Conservation (phyloP, 1,140 invertebrate genomes). For the Drosophila nasuta region DNA sequence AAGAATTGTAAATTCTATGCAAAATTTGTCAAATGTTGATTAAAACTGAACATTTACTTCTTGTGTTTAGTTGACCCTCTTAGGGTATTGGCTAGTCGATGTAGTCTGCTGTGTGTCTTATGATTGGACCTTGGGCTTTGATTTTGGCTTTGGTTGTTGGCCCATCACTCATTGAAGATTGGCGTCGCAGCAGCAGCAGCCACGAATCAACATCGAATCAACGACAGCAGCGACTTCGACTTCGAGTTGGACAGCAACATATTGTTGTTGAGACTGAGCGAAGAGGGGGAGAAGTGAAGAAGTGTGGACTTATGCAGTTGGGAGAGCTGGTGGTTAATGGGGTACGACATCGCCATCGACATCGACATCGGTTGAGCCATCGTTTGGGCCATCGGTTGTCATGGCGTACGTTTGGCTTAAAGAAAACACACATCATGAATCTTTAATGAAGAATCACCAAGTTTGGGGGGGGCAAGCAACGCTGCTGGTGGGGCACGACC, state of each 20-base stretch:
- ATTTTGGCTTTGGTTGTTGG: constrained; percentile 53
- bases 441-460: constrained; percentile 82
- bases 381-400: constrained; percentile 34
- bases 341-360: constrained; percentile 11
- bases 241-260: constrained; percentile 17
- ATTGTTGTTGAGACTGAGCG: background rate
- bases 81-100: constrained; percentile 2
- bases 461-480: constrained; percentile 38
- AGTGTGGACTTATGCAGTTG: constrained; percentile 35
- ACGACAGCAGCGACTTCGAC: constrained; percentile 22
- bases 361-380: constrained; percentile 29
- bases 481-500: constrained; percentile 48
- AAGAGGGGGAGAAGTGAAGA: background rate
- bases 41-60: no score
- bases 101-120: no score
- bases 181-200: constrained; percentile 57
- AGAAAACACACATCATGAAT: constrained; percentile 82
- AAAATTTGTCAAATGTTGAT: no score
- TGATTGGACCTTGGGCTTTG: constrained; percentile 16
- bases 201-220: constrained; percentile 35
- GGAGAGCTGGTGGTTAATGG: constrained; percentile 42
- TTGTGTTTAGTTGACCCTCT: background rate
- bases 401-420: constrained; percentile 51
- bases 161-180: constrained; percentile 62
- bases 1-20: no score